Evolutionary conservation across 2,797 vertebrate species (phyloP).

Genomic region (Xenops minutus): DNA sequence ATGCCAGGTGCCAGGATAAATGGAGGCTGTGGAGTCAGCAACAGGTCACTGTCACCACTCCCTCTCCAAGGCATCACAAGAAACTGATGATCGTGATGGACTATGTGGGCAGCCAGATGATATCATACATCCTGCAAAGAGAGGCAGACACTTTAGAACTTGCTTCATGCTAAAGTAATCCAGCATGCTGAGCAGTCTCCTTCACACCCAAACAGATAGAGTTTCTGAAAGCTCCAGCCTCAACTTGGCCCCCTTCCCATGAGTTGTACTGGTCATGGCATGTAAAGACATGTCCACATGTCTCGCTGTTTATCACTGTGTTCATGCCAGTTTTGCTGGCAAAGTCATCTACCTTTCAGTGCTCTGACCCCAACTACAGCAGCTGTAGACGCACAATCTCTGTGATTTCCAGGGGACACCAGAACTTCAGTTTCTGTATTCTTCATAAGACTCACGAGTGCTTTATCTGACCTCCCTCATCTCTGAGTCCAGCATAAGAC

Average conservation of each 20-base stretch:
- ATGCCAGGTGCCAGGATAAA: background rate
- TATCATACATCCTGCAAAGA: background rate
- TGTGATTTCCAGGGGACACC: background rate
- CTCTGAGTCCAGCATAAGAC: background rate
- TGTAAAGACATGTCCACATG: background rate
- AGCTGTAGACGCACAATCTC: background rate
- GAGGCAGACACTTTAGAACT: slow-evolving; percentile 5
- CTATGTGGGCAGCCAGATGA: background rate
- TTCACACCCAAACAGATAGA: background rate
- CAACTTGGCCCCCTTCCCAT: background rate
- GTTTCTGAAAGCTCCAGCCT: background rate
- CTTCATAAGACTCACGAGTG: background rate
- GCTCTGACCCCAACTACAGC: background rate
- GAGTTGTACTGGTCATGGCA: background rate
- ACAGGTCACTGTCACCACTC: background rate
- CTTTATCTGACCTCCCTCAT: background rate
- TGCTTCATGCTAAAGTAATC: slow-evolving; percentile 9
- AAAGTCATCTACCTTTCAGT: background rate
- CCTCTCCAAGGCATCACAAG: background rate
- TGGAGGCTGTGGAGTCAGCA: background rate
- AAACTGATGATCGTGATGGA: background rate
- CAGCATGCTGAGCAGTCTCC: background rate
- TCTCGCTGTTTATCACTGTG: background rate
- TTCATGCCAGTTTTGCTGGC: background rate
- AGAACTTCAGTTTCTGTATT: background rate